phyloP scores from a whole-genome alignment of 2,113 vertebrate genomes.

The Odontesthes bonariensis region DNA sequence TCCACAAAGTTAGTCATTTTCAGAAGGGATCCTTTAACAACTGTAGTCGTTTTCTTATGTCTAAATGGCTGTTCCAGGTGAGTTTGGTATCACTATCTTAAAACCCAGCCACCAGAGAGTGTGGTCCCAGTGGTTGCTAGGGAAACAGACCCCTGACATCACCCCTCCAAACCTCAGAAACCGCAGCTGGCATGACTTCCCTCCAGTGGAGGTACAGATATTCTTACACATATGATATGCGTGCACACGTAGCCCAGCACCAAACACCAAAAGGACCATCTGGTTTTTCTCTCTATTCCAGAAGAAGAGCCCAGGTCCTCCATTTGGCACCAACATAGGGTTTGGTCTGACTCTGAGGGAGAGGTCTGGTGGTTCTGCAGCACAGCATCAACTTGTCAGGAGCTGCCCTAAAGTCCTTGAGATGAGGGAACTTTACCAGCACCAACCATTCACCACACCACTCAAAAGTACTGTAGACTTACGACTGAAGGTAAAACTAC shows the following conservation, averaged over 20 bases:
- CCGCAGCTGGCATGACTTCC: constrained; percentile 80
- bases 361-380: constrained; percentile 6
- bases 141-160: constrained; percentile 84
- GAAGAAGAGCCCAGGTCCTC: constrained; percentile 75
- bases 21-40: not conserved
- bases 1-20: not conserved
- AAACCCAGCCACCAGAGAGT: constrained; percentile 79
- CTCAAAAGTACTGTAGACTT: constrained; percentile 81
- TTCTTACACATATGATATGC: not conserved
- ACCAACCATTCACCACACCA: constrained; percentile 74
- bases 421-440: constrained; percentile 86
- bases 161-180: constrained; percentile 86
- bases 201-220: constrained; percentile 82
- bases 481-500: constrained; percentile 85
- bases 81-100: constrained; percentile 86
- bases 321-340: constrained; percentile 70
- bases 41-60: not conserved
- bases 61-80: constrained; percentile 74
- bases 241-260: not conserved
- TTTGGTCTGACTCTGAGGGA: constrained; percentile 76
- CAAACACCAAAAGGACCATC: not conserved
- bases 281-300: constrained; percentile 53
- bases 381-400: constrained; percentile 35
- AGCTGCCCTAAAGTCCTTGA: constrained; percentile 87
- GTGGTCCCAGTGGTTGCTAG: constrained; percentile 85